Evolutionary conservation across 2,113 vertebrate genomes (phyloP), one percentile per base, ranked within the genome.

Genomic region (Psephotus haematonotus): DNA sequence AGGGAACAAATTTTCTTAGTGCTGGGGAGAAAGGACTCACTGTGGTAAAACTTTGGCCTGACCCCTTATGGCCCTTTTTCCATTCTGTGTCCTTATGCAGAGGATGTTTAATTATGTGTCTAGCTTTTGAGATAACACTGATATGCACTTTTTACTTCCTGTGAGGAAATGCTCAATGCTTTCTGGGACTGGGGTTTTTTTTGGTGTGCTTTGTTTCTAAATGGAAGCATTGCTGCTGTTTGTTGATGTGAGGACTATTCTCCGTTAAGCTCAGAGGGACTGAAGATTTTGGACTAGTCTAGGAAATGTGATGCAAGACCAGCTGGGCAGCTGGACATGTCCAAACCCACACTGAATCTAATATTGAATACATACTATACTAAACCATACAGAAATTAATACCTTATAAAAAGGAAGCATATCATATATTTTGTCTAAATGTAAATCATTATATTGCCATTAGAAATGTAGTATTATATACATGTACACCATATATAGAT

Each of bases 61-160:
- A 87, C 70, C 90, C 23, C 41, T 60, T 77, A 35, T n/a, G 22
- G 31, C 76, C 46, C 35, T 82, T 90, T 59, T 90, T 53, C 47
- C 68, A 15, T 67, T 86, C 35, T 84, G 46, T 74, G 80, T 83
- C 64, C 72, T 60, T 63, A 67, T 71, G 72, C 8, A 90, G 76
- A 86, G 85, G 82, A 90, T 93, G 82, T 90, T 94, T 93, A 92
- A 94, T 88, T 90, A 86, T 52, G 50, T 10, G 4, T 82, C 89
- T 85, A 82, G 82, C 67, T 97, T 94, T 92, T 75, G 60, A 88
- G 86, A 86, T 60, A 96, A 84, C 69, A 55, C 55, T 43, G 69
- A 90, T 90, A 70, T 1, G 64, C 55, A 20, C 52, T 84, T 90
- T 80, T 93, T 74, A 71, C 57, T 92, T 96, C 95, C 92, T 84